phyloP scores from a whole-genome alignment of 2,888 invertebrate species.

The Drosophila mimetica region DNA sequence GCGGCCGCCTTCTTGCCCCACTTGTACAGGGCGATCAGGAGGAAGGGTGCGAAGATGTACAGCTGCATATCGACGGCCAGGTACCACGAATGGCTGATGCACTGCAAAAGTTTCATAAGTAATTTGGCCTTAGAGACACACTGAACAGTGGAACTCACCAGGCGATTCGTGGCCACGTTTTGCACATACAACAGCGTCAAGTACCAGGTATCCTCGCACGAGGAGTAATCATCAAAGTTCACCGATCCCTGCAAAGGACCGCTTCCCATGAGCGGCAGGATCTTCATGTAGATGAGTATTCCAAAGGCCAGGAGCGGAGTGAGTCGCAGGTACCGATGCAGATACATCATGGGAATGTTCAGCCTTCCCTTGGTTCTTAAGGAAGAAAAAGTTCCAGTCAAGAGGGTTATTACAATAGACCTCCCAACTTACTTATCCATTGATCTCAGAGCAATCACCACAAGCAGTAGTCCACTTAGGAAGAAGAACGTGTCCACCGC shows the following conservation, averaged over 20 bases:
- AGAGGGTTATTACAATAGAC: too few relatives aligned
- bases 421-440: slow-evolving; percentile 59
- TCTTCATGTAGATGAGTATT: slow-evolving; percentile 84
- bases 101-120: slow-evolving; percentile 68
- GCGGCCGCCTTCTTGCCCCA: slow-evolving; percentile 70
- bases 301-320: slow-evolving; percentile 85
- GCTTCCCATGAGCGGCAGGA: slow-evolving; percentile 84
- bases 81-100: slow-evolving; percentile 86
- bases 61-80: slow-evolving; percentile 86
- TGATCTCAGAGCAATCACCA: slow-evolving; percentile 66
- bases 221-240: slow-evolving; percentile 1
- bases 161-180: slow-evolving; percentile 79
- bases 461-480: slow-evolving; percentile 86
- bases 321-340: slow-evolving; percentile 83
- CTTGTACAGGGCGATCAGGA: slow-evolving; percentile 84
- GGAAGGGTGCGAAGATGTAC: slow-evolving; percentile 85
- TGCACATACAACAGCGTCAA: slow-evolving; percentile 84
- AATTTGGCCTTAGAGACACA: too few relatives aligned
- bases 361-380: slow-evolving; percentile 53
- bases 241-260: slow-evolving; percentile 84
- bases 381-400: not conserved
- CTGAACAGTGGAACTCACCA: slow-evolving; percentile 57
- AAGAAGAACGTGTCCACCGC: slow-evolving; percentile 87
- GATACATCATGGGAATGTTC: slow-evolving; percentile 74
- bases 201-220: slow-evolving; percentile 84